Evolutionary conservation across 2,888 invertebrate species (phyloP), one percentile per base, ranked within the genome.

Genomic region (Aphelenchoides bicaudatus): DNA sequence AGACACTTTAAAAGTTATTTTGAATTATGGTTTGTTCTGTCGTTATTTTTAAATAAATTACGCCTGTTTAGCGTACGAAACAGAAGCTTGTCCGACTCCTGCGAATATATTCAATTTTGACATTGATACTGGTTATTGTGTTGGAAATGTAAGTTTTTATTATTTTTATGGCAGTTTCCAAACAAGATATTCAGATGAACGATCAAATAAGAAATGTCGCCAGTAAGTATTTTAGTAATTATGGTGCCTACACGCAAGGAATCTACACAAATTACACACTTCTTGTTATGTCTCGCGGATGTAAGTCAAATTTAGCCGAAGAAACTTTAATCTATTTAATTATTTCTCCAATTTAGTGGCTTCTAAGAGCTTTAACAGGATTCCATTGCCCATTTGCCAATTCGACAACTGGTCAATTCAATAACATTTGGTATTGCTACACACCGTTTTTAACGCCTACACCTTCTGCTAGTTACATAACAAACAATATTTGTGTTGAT

Each of bases 401-500:
- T 43, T 21, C 23, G 16, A 10, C 16, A 43, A 43, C 43, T 6
- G 21, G 43, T 21, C 43, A 25, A 43, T 43, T 43, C 43, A 21
- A 43, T n/a, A 25, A 25, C 43, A 25, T 43, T n/a, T 43, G 43
- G 43, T 43, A 43, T n/a, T 43, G 43, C 23, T 43, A 43, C 23
- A 43, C 43, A 25, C 16, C 25, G 10, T 43, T 43, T n/a, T 21
- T 8, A 8, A 25, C 25, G 10, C 16, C 43, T 43, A 25, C 23
- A 43, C 43, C 34, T 13, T 13, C 13, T 34, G 16, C 34, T 13
- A 13, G 34, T 16, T 34, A 13, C 13, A 34, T 34, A 13, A 16
- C 16, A 13, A 16, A 16, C 16, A 34, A 34, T 16, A 16, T 16
- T 13, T 43, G 43, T n/a, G 23, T 10, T 21, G 8, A n/a, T 6